A percentile compares a stretch with the other conserved stretches of the same genome.
Conservation (phyloP, 1,140 invertebrate genomes). For the Zaprionus tsacasi region DNA sequence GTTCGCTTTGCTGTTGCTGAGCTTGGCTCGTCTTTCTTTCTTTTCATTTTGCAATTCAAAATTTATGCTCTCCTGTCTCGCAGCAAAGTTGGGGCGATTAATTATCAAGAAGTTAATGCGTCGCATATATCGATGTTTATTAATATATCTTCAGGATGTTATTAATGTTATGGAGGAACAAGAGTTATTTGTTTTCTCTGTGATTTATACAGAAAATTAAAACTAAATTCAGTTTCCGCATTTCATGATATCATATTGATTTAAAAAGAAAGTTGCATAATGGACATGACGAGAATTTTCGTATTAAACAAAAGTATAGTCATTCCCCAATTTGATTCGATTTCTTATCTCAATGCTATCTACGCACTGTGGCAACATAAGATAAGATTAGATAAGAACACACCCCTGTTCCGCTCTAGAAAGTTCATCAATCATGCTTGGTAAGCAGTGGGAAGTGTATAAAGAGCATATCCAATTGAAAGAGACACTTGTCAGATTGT, state of each 20-base stretch:
- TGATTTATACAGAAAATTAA: not conserved
- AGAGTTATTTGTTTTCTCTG: not conserved
- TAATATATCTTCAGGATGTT: constrained; percentile 16
- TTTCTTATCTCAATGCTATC: constrained; percentile 20
- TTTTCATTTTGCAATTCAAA: constrained; percentile 16
- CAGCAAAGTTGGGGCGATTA: constrained; percentile 58
- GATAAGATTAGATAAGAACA: constrained; percentile 45
- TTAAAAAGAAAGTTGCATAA: constrained; percentile 1
- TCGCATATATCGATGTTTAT: constrained; percentile 19
- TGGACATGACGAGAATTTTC: not conserved
- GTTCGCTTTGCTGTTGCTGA: constrained; percentile 31
- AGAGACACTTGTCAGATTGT: constrained; percentile 8
- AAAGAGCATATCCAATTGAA: constrained; percentile 5
- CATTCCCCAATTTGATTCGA: constrained; percentile 10
- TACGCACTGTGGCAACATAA: constrained; percentile 11
- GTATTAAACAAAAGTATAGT: constrained; percentile 6
- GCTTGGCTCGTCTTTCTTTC: constrained; percentile 17
- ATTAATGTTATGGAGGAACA: not conserved
- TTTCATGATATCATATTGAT: not conserved
- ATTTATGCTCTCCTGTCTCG: constrained; percentile 36
- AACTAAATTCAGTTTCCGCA: not conserved
- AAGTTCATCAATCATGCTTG: constrained; percentile 16
- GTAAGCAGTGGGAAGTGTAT: constrained; percentile 31
- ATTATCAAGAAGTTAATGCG: constrained; percentile 47
- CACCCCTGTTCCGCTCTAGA: not conserved